Conservation (phyloP, 2,888 invertebrate genomes). For the Priocnemis perturbator region DNA sequence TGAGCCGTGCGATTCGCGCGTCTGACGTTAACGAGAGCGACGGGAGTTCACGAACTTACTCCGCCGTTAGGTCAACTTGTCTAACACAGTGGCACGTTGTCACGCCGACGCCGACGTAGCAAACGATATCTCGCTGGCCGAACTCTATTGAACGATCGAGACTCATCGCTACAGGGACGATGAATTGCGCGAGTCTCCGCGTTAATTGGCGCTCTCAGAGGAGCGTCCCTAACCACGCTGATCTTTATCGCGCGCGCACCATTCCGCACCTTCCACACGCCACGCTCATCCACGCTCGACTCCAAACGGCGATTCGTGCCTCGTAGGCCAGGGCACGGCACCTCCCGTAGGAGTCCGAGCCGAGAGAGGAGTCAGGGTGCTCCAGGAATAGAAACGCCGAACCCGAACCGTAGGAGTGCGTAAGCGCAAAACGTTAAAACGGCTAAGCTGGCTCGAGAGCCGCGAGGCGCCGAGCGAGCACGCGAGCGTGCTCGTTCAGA, state of each 20-base stretch:
- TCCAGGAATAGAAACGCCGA: slow-evolving; percentile 74
- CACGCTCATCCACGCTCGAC: slow-evolving; percentile 63
- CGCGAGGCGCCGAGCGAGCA: not conserved
- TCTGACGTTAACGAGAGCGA: not conserved
- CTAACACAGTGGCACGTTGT: too few relatives aligned
- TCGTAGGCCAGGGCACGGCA: slow-evolving; percentile 52
- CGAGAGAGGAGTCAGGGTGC: slow-evolving; percentile 67
- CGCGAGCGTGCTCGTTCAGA: too few relatives aligned
- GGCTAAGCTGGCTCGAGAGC: slow-evolving; percentile 15
- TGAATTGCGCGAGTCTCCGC: not conserved
- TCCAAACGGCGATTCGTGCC: slow-evolving; percentile 33
- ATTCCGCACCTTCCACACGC: slow-evolving; percentile 42
- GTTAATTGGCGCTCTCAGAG: too few relatives aligned
- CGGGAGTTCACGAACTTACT: not conserved
- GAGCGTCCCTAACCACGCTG: not conserved
- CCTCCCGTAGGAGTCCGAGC: slow-evolving; percentile 64
- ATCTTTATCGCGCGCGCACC: slow-evolving; percentile 11
- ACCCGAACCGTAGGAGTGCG: slow-evolving; percentile 48
- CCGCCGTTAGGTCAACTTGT: too few relatives aligned
- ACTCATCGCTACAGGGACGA: slow-evolving; percentile 1
- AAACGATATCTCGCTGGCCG: not conserved
- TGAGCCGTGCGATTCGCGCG: too few relatives aligned
- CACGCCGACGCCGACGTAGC: too few relatives aligned
- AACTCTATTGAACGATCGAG: not conserved
- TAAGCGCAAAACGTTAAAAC: slow-evolving; percentile 39